Evolutionary conservation across 1,140 invertebrate genomes (phyloP), one percentile per base, ranked within the genome.

Genomic region (Euura saliciscinereae): DNA sequence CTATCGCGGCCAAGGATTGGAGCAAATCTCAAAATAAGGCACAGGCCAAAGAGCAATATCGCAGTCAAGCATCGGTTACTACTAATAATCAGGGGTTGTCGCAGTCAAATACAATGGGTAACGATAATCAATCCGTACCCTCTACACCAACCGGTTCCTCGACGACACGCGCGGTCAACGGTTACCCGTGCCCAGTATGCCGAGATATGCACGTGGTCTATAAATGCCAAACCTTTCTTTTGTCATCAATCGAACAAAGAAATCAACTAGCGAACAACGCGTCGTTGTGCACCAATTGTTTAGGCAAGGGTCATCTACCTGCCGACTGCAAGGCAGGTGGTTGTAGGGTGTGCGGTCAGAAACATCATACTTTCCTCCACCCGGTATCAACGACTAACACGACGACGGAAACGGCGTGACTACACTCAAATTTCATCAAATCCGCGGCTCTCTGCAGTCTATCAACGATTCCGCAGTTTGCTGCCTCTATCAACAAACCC

Each of bases 351-450:
- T 73, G 72, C 43, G 42, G 68, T 2, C 43, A 66, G 65, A 73
- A 70, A 13, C 68, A 70, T 70, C 68, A 73, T 45, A 43, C 72
- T 2, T 8, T 66, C n/a, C 45, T 73, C 43, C 68, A 73, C 46
- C 46, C 8, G 59, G 43, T 43, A 44, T 10, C 51, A 59, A 46
- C 2, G 46, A n/a, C 8, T 11, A 64, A 7, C 8, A 43, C n/a
- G 46, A 43, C 44, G 43, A 6, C 8, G 6, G 69, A 59, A 65
- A 44, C 7, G 44, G 11, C n/a, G 46, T 51, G 46, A 51, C 46
- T 51, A 2, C 46, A 51, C 46, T 51, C 46, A 2, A 11, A 11
- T 7, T 11, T 51, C 46, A 51, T 2, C 46, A 51, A 11, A 51
- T 51, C 46, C 6, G 6, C 11, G 46, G 6, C 46, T 7, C 6